Conservation (phyloP, 2,113 vertebrate species). For the Periophthalmus modestus region DNA sequence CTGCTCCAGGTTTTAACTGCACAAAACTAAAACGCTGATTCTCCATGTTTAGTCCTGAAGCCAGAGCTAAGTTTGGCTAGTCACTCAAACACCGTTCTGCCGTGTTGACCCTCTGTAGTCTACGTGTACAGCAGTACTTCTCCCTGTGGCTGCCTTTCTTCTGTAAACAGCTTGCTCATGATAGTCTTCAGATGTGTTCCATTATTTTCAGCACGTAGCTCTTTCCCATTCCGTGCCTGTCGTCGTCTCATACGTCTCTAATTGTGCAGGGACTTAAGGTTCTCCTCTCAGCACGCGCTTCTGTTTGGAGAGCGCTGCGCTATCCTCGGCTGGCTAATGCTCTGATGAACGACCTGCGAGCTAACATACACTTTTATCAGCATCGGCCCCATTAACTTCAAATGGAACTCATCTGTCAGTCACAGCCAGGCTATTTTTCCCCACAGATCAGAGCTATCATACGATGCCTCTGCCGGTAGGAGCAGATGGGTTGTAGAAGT, state of each 20-base stretch:
- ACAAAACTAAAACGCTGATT: too few relatives aligned
- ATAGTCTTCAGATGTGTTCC: background rate
- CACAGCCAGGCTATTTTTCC: background rate
- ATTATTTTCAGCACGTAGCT: background rate
- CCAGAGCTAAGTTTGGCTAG: too few relatives aligned
- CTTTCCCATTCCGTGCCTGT: background rate
- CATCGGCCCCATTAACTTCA: background rate
- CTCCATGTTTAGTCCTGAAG: too few relatives aligned
- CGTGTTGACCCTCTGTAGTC: background rate
- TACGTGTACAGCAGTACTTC: background rate
- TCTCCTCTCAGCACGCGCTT: background rate
- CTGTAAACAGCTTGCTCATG: background rate
- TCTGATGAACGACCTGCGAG: background rate
- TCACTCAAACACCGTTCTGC: too few relatives aligned
- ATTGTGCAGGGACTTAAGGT: background rate
- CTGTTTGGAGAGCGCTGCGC: background rate
- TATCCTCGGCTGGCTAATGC: background rate
- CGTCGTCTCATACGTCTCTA: background rate
- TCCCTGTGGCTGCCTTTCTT: background rate
- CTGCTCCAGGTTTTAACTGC: too few relatives aligned
- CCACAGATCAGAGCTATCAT: slow-evolving; percentile 1
- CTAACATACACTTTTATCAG: slow-evolving; percentile 10
- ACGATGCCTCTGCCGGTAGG: background rate
- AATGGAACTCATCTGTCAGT: slow-evolving; percentile 14
- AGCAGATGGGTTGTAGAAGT: background rate